Evolutionary conservation across 2,888 invertebrate genomes (phyloP), one percentile per base, ranked within the genome.

Genomic region (Cetonia aurata): DNA sequence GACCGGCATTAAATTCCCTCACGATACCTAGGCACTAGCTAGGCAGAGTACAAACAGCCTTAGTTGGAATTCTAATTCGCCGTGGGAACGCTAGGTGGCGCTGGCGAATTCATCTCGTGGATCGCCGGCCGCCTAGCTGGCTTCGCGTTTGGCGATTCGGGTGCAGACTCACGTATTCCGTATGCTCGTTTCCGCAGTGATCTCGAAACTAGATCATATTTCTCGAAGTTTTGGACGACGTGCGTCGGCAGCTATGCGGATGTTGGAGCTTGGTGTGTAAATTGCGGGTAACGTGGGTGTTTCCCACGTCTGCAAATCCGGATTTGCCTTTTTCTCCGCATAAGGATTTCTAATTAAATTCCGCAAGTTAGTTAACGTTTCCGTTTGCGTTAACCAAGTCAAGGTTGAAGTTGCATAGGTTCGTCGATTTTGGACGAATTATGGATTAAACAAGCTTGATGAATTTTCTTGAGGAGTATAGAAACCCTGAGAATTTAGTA

Each of bases 301-400:
- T 52, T 52, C 19, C 17, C 52, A 19, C 17, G 17, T 52, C 17
- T 9, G 15, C 17, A 52, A 4, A 19, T 6, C 15, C 17, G 52
- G 52, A 52, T 52, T 52, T 19, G 52, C 17, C 8, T 52, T 52
- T 52, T 52, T 52, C 17, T 8, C 17, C 17, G 2, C 44, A 3
- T n/a, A 15, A 4, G 25, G 10, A 10, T 6, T 52, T 52, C 19
- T 52, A 52, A 52, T 52, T 52, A 52, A 52, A 52, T 52, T 52
- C 52, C 10, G 10, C 17, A 4, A 15, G 52, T 52, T 13, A 44
- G 44, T 44, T 44, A 10, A 44, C 13, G 44, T 44, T 44, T 13
- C 13, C 44, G 10, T 44, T 44, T 13, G 44, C 10, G 13, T 44
- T 44, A 44, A 44, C 1, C 1, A 6, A 10, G 10, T 44, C 44